These are phyloP conservation scores for Palythoa grandis DNA, from an alignment of 92 coral and sea anemone species.

Conservation along the genomic window DNA sequence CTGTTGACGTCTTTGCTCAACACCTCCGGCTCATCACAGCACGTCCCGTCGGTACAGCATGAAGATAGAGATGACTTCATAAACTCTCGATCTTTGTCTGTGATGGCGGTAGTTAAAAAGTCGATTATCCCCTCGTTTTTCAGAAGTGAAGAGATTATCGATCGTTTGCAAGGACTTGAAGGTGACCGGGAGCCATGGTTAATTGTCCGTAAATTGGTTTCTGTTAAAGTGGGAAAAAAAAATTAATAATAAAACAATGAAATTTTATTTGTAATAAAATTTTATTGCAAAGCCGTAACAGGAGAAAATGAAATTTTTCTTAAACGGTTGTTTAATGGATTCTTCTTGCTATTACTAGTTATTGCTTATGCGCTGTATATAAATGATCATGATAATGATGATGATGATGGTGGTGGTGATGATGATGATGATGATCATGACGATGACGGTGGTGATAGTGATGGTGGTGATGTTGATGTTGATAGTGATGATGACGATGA, in stretches of 20 bases:
- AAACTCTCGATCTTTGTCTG: slow-evolving; percentile 13
- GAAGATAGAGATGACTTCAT: slow-evolving; percentile 17
- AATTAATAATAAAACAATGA: background rate
- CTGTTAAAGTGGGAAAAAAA: background rate
- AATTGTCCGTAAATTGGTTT: background rate
- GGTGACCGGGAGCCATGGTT: background rate
- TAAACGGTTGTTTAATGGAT: no score
- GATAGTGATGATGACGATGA: background rate
- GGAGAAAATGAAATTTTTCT: background rate
- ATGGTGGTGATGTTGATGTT: background rate
- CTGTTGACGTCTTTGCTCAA: background rate
- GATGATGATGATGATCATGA: background rate
- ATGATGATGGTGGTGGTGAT: background rate
- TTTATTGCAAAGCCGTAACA: background rate
- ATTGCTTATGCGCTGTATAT: background rate
- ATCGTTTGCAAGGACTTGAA: background rate
- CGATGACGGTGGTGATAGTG: background rate
- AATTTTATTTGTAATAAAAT: background rate
- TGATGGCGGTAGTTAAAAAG: slow-evolving; percentile 16
- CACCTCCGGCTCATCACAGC: background rate
- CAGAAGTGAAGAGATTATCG: background rate
- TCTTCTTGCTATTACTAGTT: no score
- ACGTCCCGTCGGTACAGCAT: background rate
- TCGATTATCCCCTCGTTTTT: slow-evolving; percentile 22
- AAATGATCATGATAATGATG: background rate